A percentile compares a stretch with the other conserved stretches of the same genome.
Evolutionary conservation across 2,113 vertebrate genomes (phyloP).

Genomic region (Oreochromis niloticus): DNA sequence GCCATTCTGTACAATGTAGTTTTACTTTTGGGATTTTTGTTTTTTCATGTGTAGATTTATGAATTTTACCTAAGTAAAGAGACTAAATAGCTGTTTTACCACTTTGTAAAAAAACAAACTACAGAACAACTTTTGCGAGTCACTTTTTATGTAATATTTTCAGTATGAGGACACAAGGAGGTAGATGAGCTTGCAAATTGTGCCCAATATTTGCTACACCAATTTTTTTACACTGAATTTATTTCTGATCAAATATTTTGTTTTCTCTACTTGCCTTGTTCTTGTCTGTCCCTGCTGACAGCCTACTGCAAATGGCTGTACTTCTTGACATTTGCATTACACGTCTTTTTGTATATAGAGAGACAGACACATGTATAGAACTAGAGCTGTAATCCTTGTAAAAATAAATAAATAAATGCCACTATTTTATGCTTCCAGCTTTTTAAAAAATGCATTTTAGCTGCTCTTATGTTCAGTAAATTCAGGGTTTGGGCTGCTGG

Average conservation of each 20-base stretch:
- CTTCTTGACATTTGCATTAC: not conserved
- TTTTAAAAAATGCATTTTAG: not conserved
- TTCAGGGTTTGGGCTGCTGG: not conserved
- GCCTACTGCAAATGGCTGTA: not conserved
- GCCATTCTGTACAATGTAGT: not conserved
- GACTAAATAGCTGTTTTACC: not conserved
- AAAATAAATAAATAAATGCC: not conserved
- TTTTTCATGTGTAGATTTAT: not conserved
- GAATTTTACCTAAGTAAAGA: not conserved
- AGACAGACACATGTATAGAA: not conserved
- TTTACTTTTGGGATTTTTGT: not conserved
- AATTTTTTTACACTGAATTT: not conserved
- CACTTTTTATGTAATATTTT: not conserved
- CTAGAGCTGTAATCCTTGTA: not conserved
- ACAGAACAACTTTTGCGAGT: not conserved
- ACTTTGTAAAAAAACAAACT: not conserved
- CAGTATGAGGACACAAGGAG: not conserved
- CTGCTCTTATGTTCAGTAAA: not conserved
- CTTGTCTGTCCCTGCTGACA: not conserved
- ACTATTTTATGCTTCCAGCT: not conserved
- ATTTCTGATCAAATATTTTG: not conserved
- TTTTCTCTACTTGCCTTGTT: not conserved
- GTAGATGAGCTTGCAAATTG: not conserved
- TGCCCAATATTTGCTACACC: not conserved
- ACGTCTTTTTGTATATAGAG: not conserved